Base-by-base conservation (phyloP, 2,797 vertebrate genomes). In the Gadopsis marmoratus region DNA sequence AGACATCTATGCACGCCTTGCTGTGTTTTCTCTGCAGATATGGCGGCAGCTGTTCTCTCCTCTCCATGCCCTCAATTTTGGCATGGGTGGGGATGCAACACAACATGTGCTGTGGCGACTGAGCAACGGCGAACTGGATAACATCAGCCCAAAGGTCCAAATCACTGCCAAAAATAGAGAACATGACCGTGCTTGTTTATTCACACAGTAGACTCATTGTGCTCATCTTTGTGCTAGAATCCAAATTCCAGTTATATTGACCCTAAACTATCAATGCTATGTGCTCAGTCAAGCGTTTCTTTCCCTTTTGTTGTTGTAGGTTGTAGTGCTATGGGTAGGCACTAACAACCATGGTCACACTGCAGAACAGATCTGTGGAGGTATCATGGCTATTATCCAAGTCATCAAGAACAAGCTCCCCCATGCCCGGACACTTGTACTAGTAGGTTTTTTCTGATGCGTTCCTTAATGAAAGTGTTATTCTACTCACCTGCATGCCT, bases 1-100 rank as follows among this genome's bases (percentile, higher is more conserved):
- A n/a, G 10, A 68, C 16, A 16, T 37, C 10, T 6, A 21, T n/a
- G 17, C 8, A 23, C 1, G 1, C 45, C 66, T 72, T 84, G 37
- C 73, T 79, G 29, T 67, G 33, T 19, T 84, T 85, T 91, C 58
- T 62, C 83, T 79, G 29, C 77, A 98, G 97, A 94, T 98, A 70
- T 98, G 97, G 97, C 91, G 97, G 54, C 94, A 98, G 68, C 91
- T 98, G 67, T 98, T 98, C 85, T 97, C 97, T 41, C 97, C 97
- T n/a, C 95, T 98, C 37, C 97, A 98, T 23, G 95, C 96, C 12
- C 94, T 98, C 45, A 98, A 97, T 90, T 98, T 98, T 79, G 97
- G 97, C 61, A 93, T 97, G 4, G 96, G 97, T 14, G 96, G 97
- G 4, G 97, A 98, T 81, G 95, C 93, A 74, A 98, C 97, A 2